Conservation (phyloP, 1,140 invertebrate species). For the Coelopa frigida region DNA sequence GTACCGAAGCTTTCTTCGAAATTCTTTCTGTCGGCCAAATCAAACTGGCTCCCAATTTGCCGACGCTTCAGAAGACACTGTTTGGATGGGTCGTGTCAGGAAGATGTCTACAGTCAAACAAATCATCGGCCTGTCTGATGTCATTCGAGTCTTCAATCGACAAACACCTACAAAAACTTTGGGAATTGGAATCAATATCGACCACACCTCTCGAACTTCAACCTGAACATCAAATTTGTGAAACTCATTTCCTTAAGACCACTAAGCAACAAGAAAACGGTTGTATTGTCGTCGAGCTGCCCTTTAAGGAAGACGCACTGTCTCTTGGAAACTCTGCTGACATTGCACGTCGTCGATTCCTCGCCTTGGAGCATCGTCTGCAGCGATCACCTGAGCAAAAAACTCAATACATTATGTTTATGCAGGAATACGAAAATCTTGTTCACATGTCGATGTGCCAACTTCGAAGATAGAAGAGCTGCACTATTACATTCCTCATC, state of each 20-base stretch:
- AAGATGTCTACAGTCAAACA: not conserved
- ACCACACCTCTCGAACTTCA: too few species aligned
- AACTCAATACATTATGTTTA: constrained; percentile 24
- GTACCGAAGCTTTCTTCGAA: constrained; percentile 29
- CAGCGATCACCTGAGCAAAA: constrained; percentile 11
- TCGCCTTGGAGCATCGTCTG: constrained; percentile 21
- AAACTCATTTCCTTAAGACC: too few species aligned
- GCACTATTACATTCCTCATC: constrained; percentile 28
- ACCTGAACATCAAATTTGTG: too few species aligned
- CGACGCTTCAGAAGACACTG: constrained; percentile 28
- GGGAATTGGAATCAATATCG: too few species aligned
- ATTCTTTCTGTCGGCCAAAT: constrained; percentile 24
- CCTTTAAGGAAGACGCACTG: too few species aligned
- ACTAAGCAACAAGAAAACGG: too few species aligned
- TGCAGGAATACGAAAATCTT: constrained; percentile 27
- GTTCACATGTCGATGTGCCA: constrained; percentile 22
- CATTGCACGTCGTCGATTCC: constrained; percentile 17
- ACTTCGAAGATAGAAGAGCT: not conserved
- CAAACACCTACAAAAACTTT: too few species aligned
- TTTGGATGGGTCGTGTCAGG: constrained; percentile 27
- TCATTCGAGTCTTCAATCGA: too few species aligned
- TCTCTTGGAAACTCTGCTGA: too few species aligned
- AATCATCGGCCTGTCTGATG: not conserved
- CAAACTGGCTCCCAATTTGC: constrained; percentile 17
- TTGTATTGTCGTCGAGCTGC: too few species aligned